Percentiles rank a stretch among this genome's conserved stretches.
Evolutionary conservation across 2,113 vertebrate species (phyloP).

Genomic region (Xerus inauris): DNA sequence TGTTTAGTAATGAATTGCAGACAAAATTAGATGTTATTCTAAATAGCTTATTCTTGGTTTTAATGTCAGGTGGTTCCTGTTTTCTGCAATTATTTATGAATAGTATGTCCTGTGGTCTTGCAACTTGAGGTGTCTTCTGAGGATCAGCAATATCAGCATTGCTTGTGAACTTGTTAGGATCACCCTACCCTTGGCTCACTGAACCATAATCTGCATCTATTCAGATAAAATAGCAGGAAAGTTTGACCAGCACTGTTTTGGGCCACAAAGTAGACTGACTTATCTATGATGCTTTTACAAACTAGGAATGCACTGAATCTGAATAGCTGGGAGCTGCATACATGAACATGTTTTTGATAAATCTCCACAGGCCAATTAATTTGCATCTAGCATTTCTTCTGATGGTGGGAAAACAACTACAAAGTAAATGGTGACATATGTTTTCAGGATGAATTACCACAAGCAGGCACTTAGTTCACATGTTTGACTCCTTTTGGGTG

Average conservation of each 20-base stretch:
- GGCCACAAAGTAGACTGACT: not conserved
- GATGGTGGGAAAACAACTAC: not conserved
- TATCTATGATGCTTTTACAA: conserved; percentile 17
- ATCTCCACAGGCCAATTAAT: not conserved
- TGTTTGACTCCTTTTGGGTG: not conserved
- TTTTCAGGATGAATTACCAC: conserved; percentile 30
- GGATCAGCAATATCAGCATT: not conserved
- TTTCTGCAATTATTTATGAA: conserved; percentile 58
- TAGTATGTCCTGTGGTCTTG: not conserved
- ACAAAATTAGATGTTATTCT: conserved; percentile 59
- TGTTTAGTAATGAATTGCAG: conserved; percentile 28
- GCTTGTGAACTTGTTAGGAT: not conserved
- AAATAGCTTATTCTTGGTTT: conserved; percentile 48
- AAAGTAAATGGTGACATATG: not conserved
- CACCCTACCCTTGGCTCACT: not conserved
- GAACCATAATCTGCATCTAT: conserved; percentile 5
- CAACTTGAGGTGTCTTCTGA: not conserved
- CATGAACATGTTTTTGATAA: not conserved
- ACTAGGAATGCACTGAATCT: not conserved
- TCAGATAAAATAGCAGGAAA: not conserved
- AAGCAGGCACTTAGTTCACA: conserved; percentile 9
- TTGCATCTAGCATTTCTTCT: not conserved
- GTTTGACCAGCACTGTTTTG: not conserved
- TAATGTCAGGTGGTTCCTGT: conserved; percentile 49
- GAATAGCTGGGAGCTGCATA: not conserved